A percentile compares a stretch with the other conserved stretches of the same genome.
Conservation (phyloP, 2,797 vertebrate genomes). For the Megaceryle alcyon region DNA sequence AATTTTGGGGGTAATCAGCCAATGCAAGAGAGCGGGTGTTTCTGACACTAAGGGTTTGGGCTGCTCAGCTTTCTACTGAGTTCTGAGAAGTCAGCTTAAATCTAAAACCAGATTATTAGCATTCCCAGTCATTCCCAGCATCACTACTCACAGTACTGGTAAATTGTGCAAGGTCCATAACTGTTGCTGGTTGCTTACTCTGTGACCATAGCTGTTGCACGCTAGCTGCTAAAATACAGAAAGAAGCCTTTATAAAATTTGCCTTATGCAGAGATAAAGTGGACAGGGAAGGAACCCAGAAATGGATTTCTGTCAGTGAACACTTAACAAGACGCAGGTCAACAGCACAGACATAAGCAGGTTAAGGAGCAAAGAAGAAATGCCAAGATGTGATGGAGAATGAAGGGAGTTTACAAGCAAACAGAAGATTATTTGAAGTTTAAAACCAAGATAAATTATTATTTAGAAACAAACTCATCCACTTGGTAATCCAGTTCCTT, state of each 20-base stretch:
- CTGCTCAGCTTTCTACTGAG: not conserved
- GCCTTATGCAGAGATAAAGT: not conserved
- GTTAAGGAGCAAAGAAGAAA: not conserved
- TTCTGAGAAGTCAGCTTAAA: not conserved
- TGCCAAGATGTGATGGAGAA: not conserved
- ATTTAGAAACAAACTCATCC: not conserved
- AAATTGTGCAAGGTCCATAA: not conserved
- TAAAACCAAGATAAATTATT: not conserved
- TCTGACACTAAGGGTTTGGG: not conserved
- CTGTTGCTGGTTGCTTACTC: not conserved
- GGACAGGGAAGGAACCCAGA: not conserved
- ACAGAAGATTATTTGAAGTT: not conserved
- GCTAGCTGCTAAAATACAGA: not conserved
- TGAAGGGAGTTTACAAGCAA: not conserved
- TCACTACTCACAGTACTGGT: not conserved
- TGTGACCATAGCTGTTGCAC: accelerated
- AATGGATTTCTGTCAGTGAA: not conserved
- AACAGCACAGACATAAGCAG: not conserved
- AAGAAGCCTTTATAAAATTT: not conserved
- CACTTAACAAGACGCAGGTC: not conserved
- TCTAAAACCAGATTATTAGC: not conserved
- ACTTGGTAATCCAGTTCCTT: not conserved
- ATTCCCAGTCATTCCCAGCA: not conserved
- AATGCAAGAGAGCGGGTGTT: accelerated
- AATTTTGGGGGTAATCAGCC: not conserved